These are phyloP conservation scores for Drosophila nr. perissopoda DNA, from an alignment of 2,888 invertebrate genomes.

Conservation along the genomic window DNA sequence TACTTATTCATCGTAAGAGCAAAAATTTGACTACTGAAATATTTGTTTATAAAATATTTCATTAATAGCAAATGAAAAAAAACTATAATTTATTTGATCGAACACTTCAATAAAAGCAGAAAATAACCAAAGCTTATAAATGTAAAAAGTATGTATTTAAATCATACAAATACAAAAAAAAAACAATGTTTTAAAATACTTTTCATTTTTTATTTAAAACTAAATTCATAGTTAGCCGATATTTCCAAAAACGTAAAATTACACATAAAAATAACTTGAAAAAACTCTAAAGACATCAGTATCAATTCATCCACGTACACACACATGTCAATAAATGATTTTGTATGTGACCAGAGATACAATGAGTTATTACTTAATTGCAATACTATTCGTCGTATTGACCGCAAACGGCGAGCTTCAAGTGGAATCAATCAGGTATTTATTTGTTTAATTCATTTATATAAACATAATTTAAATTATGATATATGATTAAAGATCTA, in stretches of 20 bases:
- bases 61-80: background rate
- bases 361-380: conserved; percentile 46
- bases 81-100: background rate
- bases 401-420: conserved; percentile 23
- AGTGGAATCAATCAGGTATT: conserved; percentile 30
- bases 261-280: background rate
- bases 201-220: background rate
- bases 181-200: background rate
- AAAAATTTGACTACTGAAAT: background rate
- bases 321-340: conserved; percentile 30
- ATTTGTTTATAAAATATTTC: background rate
- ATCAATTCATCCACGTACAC: background rate
- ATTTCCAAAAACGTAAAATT: background rate
- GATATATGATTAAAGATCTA: background rate
- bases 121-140: background rate
- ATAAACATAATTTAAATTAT: background rate
- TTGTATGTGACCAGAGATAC: conserved; percentile 52
- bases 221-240: background rate
- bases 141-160: background rate
- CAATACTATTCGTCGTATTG: conserved; percentile 33
- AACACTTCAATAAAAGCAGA: background rate
- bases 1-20: background rate
- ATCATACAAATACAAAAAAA: background rate
- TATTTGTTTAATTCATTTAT: conserved; percentile 4
- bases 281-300: conserved; percentile 1